Percentiles rank a stretch among this genome's conserved stretches.
Evolutionary conservation across 2,113 vertebrate genomes (phyloP).

Genomic region (Taurulus bubalis): DNA sequence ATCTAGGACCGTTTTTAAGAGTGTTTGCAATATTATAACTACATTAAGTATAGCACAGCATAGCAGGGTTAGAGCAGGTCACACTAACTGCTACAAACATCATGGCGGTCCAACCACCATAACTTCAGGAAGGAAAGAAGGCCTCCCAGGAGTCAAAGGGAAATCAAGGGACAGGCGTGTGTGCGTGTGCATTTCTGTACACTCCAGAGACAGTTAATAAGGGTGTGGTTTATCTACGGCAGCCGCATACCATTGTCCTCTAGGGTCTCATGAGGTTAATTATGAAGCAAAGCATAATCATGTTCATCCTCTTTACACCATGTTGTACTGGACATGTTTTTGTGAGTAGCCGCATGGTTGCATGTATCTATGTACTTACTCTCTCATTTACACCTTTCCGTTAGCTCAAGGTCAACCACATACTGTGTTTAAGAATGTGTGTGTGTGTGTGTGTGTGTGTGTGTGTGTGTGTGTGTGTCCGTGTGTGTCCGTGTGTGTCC

Average conservation of each 20-base stretch:
- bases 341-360: constrained; percentile 21
- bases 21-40: background rate
- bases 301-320: constrained; percentile 8
- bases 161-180: constrained; percentile 57
- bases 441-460: constrained; percentile 28
- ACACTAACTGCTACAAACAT: constrained; percentile 37
- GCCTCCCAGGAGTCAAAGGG: constrained; percentile 46
- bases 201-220: constrained; percentile 64
- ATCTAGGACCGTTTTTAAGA: constrained; percentile 8
- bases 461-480: constrained; percentile 34
- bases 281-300: constrained; percentile 17
- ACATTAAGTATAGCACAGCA: background rate
- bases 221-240: constrained; percentile 58
- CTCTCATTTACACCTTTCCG: constrained; percentile 38
- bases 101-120: constrained; percentile 15
- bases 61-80: constrained; percentile 28
- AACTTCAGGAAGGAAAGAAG: constrained; percentile 62
- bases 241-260: constrained; percentile 64
- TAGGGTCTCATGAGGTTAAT: constrained; percentile 50
- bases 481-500: constrained; percentile 30
- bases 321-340: background rate
- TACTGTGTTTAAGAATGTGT: constrained; percentile 27
- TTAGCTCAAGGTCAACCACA: constrained; percentile 47
- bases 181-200: constrained; percentile 51
- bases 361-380: constrained; percentile 26